Evolutionary conservation across 1,140 invertebrate species (phyloP).

Genomic region (Diabrotica virgifera): DNA sequence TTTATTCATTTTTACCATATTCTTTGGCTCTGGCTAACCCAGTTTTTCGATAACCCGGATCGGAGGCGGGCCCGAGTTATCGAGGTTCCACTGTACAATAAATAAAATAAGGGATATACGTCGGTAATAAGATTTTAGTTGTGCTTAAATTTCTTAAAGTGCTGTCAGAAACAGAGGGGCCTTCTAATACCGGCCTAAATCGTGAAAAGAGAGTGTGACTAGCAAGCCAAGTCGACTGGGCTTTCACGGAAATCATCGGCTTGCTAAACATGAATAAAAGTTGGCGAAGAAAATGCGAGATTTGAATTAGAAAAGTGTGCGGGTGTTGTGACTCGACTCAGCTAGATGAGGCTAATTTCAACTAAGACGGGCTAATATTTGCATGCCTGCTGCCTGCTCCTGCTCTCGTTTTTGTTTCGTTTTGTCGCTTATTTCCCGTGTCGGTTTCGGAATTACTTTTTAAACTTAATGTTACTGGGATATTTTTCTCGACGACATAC

Average conservation of each 20-base stretch:
- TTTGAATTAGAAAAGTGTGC: conserved; percentile 19
- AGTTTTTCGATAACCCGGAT: too few relatives aligned
- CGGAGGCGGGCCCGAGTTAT: too few relatives aligned
- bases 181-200: background rate
- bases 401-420: background rate
- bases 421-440: background rate
- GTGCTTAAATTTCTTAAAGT: too few relatives aligned
- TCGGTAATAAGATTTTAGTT: too few relatives aligned
- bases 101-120: too few relatives aligned
- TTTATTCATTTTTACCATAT: too few relatives aligned
- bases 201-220: conserved; percentile 29
- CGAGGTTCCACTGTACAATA: too few relatives aligned
- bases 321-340: background rate
- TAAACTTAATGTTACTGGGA: background rate
- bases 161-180: too few relatives aligned
- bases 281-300: conserved; percentile 16
- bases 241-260: conserved; percentile 21
- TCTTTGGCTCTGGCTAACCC: too few relatives aligned
- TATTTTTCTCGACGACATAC: background rate
- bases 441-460: background rate
- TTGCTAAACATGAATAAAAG: conserved; percentile 23
- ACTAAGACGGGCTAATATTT: conserved; percentile 6
- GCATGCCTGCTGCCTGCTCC: too few relatives aligned
- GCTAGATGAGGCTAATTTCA: conserved; percentile 13
- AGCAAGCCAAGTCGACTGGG: conserved; percentile 33